These are phyloP conservation scores for Crocuta crocuta DNA, from an alignment of 2,113 vertebrate species.

Conservation along the genomic window DNA sequence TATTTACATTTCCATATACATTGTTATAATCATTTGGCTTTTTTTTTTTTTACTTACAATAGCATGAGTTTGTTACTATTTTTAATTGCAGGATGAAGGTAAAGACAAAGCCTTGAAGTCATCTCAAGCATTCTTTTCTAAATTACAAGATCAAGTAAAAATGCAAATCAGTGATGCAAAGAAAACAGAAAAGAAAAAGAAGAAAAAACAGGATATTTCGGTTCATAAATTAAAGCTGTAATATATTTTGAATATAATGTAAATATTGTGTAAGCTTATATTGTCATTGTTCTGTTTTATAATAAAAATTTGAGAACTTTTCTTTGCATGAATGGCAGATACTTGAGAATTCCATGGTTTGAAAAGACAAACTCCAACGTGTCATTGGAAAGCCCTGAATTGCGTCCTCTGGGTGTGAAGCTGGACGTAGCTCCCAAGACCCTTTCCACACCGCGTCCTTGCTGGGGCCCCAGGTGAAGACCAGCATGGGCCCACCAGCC, in stretches of 20 bases:
- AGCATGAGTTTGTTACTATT: slow-evolving; percentile 12
- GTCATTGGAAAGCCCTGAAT: neutral
- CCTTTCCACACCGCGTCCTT: neutral
- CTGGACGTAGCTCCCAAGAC: neutral
- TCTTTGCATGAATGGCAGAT: neutral
- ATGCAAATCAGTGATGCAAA: slow-evolving; percentile 93
- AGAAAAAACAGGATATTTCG: slow-evolving; percentile 90
- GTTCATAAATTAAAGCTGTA: slow-evolving; percentile 95
- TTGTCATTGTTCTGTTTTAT: slow-evolving; percentile 51
- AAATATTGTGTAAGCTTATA: slow-evolving; percentile 57
- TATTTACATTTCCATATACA: neutral
- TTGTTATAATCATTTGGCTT: neutral
- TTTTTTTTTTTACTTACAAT: neutral
- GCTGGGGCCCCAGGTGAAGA: neutral
- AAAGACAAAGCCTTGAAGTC: slow-evolving; percentile 96
- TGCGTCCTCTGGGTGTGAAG: neutral
- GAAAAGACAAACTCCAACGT: neutral
- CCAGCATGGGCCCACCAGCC: neutral
- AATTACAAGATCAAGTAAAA: slow-evolving; percentile 97
- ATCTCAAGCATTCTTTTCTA: slow-evolving; percentile 96
- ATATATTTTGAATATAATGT: slow-evolving; percentile 70
- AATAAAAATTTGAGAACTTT: slow-evolving; percentile 34
- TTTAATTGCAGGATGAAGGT: slow-evolving; percentile 92
- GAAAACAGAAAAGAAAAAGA: slow-evolving; percentile 88
- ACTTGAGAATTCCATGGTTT: neutral